phyloP scores from a whole-genome alignment of 2,797 vertebrate genomes.

The Naso thynnoides region DNA sequence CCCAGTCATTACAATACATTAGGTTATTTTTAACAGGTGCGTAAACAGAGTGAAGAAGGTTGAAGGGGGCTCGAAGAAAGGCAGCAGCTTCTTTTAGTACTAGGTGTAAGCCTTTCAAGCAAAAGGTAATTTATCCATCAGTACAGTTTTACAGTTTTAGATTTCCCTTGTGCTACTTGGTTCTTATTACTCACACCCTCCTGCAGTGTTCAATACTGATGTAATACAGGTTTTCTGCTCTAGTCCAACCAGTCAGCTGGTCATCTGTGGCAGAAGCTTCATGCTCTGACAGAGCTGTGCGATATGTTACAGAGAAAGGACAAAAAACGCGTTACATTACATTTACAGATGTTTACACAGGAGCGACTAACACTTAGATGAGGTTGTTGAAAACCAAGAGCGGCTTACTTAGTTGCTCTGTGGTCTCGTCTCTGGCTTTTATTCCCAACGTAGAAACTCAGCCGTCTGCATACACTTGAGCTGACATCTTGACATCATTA shows the following conservation, averaged over 20 bases:
- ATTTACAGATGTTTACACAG: slow-evolving; percentile 72
- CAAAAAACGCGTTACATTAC: slow-evolving; percentile 59
- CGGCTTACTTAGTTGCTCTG: slow-evolving; percentile 54
- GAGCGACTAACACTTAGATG: slow-evolving; percentile 76
- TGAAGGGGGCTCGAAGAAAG: slow-evolving; percentile 51
- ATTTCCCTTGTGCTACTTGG: slow-evolving; percentile 47
- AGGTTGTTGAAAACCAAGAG: slow-evolving; percentile 71
- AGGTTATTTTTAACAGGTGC: slow-evolving; percentile 73
- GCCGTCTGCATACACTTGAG: slow-evolving; percentile 48
- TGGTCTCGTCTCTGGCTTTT: slow-evolving; percentile 77
- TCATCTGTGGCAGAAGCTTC: slow-evolving; percentile 33
- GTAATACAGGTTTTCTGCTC: slow-evolving; percentile 48
- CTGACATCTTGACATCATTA: slow-evolving; percentile 69
- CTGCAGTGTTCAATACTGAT: slow-evolving; percentile 69
- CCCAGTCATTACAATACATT: slow-evolving; percentile 69
- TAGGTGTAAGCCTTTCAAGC: slow-evolving; percentile 37
- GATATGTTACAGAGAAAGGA: slow-evolving; percentile 42
- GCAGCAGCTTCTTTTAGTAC: slow-evolving; percentile 51
- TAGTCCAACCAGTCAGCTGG: slow-evolving; percentile 35
- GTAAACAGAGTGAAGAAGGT: slow-evolving; percentile 77
- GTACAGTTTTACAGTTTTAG: slow-evolving; percentile 31
- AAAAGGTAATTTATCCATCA: slow-evolving; percentile 37
- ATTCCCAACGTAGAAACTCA: slow-evolving; percentile 73
- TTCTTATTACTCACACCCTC: slow-evolving; percentile 42
- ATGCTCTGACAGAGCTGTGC: slow-evolving; percentile 46